Conservation (phyloP, 2,113 vertebrate genomes). For the Rhadina sibilatrix region DNA sequence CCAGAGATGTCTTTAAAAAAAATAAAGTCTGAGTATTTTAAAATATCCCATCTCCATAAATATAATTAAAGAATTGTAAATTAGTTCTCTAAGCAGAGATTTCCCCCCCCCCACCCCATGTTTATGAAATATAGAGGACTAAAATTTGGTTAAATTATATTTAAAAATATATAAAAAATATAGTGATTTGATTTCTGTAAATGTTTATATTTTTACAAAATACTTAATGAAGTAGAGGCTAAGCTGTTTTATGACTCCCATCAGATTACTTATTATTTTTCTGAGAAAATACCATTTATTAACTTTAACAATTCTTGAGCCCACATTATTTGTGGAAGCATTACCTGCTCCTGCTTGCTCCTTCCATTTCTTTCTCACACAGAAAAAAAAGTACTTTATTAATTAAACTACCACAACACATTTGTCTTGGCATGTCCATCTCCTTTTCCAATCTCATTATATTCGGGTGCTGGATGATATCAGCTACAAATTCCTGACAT, state of each 20-base stretch:
- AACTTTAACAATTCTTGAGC: background rate
- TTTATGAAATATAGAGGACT: background rate
- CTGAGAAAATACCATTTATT: background rate
- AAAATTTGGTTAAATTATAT: background rate
- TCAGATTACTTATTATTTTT: background rate
- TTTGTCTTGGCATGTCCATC: background rate
- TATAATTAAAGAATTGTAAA: background rate
- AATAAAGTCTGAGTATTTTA: background rate
- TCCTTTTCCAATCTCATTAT: background rate
- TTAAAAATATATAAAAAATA: background rate
- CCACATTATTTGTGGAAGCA: background rate
- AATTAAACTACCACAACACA: background rate
- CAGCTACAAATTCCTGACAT: background rate
- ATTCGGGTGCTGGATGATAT: background rate
- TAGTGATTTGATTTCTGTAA: background rate
- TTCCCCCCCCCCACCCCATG: rapidly evolving
- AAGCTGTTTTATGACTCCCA: background rate
- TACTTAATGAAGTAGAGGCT: background rate
- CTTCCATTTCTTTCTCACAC: background rate
- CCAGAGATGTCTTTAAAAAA: background rate
- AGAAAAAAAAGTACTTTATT: background rate
- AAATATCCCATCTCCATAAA: background rate
- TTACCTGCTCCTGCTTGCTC: background rate
- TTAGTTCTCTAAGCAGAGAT: background rate
- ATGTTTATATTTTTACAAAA: background rate